Evolutionary conservation across 2,113 vertebrate species (phyloP).

Genomic region (Hippolais icterina): DNA sequence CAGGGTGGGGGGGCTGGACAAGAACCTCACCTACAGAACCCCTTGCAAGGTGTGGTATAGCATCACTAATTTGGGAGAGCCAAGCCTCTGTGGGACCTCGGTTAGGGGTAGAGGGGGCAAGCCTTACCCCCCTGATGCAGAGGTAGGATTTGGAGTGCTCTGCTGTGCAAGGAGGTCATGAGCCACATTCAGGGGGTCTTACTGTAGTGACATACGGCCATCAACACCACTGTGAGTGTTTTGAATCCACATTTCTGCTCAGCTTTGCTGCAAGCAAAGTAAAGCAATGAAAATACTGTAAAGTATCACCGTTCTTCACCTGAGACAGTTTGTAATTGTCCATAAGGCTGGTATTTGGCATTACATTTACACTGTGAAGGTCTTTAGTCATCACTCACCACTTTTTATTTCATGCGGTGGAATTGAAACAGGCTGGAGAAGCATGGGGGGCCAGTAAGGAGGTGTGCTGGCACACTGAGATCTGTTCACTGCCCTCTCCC

Average conservation of each 20-base stretch:
- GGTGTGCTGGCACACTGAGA: not conserved
- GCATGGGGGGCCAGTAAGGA: accelerated
- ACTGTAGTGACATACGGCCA: accelerated
- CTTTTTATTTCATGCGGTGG: not conserved
- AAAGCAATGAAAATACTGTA: not conserved
- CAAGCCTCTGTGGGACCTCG: accelerated
- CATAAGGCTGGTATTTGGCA: not conserved
- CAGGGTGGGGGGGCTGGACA: accelerated
- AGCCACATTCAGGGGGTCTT: not conserved
- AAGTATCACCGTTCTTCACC: not conserved
- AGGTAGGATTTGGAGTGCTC: not conserved
- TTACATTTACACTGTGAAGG: not conserved
- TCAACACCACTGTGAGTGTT: not conserved
- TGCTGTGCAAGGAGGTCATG: not conserved
- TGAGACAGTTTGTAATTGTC: not conserved
- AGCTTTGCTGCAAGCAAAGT: not conserved
- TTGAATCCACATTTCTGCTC: not conserved
- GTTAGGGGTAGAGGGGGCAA: not conserved
- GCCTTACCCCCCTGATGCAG: accelerated
- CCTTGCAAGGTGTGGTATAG: not conserved
- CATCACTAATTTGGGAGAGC: not conserved
- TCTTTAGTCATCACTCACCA: not conserved
- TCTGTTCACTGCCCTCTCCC: not conserved
- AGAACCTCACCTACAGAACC: not conserved
- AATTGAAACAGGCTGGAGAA: not conserved